Conservation (phyloP, 1,140 invertebrate genomes). For the Meloidogyne hapla region DNA sequence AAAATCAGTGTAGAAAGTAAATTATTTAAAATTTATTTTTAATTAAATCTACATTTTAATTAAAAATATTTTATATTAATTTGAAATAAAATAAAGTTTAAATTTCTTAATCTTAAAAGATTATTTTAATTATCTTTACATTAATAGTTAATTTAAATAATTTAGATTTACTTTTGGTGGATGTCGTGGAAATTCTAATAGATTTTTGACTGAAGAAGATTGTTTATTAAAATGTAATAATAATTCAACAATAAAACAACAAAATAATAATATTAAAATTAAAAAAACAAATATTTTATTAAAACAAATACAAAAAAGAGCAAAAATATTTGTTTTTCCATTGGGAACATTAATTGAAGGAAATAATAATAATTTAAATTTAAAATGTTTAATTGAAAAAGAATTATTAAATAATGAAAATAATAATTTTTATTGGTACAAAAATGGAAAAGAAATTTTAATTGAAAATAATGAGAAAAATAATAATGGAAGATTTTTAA, state of each 20-base stretch:
- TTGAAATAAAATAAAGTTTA: background rate
- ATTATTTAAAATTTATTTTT: background rate
- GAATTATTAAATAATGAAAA: background rate
- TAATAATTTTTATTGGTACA: slow-evolving; percentile 22
- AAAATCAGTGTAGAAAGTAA: slow-evolving; percentile 67
- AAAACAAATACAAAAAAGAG: slow-evolving; percentile 7
- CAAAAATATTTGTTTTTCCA: slow-evolving; percentile 20
- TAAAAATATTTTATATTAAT: too few relatives aligned
- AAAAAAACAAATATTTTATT: background rate
- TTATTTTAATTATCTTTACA: too few relatives aligned
- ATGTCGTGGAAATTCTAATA: slow-evolving; percentile 74
- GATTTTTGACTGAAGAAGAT: slow-evolving; percentile 67
- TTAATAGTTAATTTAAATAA: too few relatives aligned
- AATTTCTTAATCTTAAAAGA: too few relatives aligned
- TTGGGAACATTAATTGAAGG: slow-evolving; percentile 21
- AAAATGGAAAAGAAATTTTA: slow-evolving; percentile 12
- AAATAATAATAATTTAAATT: slow-evolving; percentile 11
- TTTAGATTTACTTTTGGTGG: slow-evolving; percentile 69
- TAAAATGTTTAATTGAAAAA: slow-evolving; percentile 18
- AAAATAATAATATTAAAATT: background rate
- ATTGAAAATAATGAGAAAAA: background rate
- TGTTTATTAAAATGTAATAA: slow-evolving; percentile 35
- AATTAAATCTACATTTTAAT: background rate
- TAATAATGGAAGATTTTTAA: background rate
- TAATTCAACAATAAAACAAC: slow-evolving; percentile 10